Evolutionary conservation across 2,888 invertebrate genomes (phyloP).

Genomic region (Pherbina coryleti): DNA sequence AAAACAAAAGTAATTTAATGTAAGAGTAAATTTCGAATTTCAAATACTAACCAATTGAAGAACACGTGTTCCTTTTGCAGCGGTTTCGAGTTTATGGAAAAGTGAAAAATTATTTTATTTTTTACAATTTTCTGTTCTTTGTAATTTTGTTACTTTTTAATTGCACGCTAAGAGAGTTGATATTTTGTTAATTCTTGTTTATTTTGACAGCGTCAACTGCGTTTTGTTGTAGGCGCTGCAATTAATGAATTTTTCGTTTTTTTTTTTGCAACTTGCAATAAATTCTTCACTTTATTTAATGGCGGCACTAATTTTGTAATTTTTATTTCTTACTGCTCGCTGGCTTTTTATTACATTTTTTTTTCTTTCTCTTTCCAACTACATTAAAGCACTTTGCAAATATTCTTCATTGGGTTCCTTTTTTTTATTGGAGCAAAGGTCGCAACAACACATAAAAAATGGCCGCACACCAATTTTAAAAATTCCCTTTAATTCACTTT

Average conservation of each 20-base stretch:
- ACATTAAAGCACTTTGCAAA: slow-evolving; percentile 34
- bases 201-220: not conserved
- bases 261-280: not conserved
- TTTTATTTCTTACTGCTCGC: not conserved
- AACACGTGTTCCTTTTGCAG: not conserved
- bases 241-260: not conserved
- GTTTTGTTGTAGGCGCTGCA: not conserved
- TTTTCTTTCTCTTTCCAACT: not conserved
- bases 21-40: too few species aligned
- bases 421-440: slow-evolving; percentile 45
- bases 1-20: too few species aligned
- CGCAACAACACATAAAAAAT: slow-evolving; percentile 56
- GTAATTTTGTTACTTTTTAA: too few species aligned
- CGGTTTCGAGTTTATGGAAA: not conserved
- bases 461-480: slow-evolving; percentile 61
- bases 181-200: too few species aligned
- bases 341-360: not conserved
- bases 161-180: too few species aligned
- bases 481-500: slow-evolving; percentile 31
- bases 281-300: slow-evolving; percentile 21
- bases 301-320: slow-evolving; percentile 22
- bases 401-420: slow-evolving; percentile 42
- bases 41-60: too few species aligned
- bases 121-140: too few species aligned
- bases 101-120: not conserved